Percentiles rank a stretch among this genome's conserved stretches.
Evolutionary conservation across 2,888 invertebrate genomes (phyloP).

Genomic region (Oscheius sp.): DNA sequence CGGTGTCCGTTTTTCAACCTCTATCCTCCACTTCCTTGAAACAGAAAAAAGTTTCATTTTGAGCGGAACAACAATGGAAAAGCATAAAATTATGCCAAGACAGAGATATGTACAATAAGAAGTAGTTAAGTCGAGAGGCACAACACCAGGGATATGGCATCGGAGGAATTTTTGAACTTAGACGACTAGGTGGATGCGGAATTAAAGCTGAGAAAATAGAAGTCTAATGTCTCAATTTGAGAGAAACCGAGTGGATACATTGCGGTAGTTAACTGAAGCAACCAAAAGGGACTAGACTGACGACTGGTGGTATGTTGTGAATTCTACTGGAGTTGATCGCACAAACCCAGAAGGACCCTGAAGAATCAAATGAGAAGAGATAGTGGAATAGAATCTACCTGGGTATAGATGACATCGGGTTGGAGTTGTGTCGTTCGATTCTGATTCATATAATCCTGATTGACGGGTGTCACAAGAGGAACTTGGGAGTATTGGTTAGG

Average conservation of each 20-base stretch:
- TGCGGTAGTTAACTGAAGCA: not conserved
- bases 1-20: conserved; percentile 14
- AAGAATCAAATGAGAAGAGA: not conserved
- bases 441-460: conserved; percentile 37
- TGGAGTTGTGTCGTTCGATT: conserved; percentile 42
- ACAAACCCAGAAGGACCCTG: conserved; percentile 44
- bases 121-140: conserved; percentile 4
- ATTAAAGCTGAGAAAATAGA: conserved; percentile 15
- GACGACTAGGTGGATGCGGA: not conserved
- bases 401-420: conserved; percentile 49
- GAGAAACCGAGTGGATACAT: conserved; percentile 11
- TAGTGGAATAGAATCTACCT: conserved; percentile 15
- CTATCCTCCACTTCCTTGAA: conserved; percentile 1
- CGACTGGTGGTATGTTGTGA: conserved; percentile 30
- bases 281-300: conserved; percentile 11
- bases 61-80: conserved; percentile 1
- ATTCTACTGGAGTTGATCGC: conserved; percentile 46
- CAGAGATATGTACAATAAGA: conserved; percentile 11
- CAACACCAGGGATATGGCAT: conserved; percentile 16
- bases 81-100: conserved; percentile 20
- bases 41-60: conserved; percentile 7
- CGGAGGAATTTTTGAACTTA: conserved; percentile 13
- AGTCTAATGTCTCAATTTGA: conserved; percentile 20
- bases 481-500: conserved; percentile 28
- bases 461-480: conserved; percentile 46